Percentiles rank a stretch among this genome's conserved stretches.
Evolutionary conservation across 2,888 invertebrate species (phyloP).

Genomic region (Melanostoma scalare): DNA sequence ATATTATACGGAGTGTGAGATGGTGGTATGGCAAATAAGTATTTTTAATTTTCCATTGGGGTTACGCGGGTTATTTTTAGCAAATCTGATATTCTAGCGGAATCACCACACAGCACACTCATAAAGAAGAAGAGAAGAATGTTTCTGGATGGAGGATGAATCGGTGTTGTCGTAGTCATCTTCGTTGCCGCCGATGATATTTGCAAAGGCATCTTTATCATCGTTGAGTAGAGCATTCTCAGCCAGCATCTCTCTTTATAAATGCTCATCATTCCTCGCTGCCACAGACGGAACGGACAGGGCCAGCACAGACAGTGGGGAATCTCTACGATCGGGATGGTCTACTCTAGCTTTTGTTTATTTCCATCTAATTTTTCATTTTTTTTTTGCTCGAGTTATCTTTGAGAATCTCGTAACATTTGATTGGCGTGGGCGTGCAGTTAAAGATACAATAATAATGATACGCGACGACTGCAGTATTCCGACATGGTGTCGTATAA

Average conservation of each 20-base stretch:
- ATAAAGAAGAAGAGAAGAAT: slow-evolving; percentile 39
- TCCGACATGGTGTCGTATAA: slow-evolving; percentile 5
- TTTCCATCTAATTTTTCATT: slow-evolving; percentile 29
- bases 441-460: slow-evolving; percentile 42
- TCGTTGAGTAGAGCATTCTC: background rate
- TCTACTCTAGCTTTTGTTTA: slow-evolving; percentile 25
- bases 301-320: slow-evolving; percentile 54
- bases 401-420: slow-evolving; percentile 44
- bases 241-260: slow-evolving; percentile 28
- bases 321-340: slow-evolving; percentile 16
- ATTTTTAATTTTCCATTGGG: slow-evolving; percentile 71
- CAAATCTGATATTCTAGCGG: slow-evolving; percentile 54
- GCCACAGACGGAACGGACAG: slow-evolving; percentile 32
- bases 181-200: background rate
- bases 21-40: slow-evolving; percentile 27
- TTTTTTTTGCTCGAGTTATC: slow-evolving; percentile 46
- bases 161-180: slow-evolving; percentile 40
- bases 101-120: slow-evolving; percentile 24
- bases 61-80: slow-evolving; percentile 64
- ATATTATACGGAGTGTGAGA: slow-evolving; percentile 21
- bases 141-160: slow-evolving; percentile 65
- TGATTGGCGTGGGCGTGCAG: slow-evolving; percentile 63
- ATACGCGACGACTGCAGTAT: slow-evolving; percentile 32
- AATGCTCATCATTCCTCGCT: slow-evolving; percentile 49
- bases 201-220: slow-evolving; percentile 60